Conservation (phyloP, 2,888 invertebrate genomes). For the Biston betularia region DNA sequence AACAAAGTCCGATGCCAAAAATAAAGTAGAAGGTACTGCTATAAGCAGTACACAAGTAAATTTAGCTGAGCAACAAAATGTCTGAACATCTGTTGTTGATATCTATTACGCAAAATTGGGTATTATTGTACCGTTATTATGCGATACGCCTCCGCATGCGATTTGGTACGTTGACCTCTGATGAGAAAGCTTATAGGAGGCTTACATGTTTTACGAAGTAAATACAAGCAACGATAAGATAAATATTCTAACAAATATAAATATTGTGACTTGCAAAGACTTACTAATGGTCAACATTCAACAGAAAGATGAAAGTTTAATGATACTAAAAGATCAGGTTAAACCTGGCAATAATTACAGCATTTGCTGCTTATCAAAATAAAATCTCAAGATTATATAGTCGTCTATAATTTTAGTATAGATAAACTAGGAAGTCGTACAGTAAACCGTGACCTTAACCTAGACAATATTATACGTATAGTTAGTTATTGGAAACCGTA, state of each 20-base stretch:
- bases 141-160: conserved; percentile 49
- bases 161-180: conserved; percentile 57
- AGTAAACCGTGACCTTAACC: background rate
- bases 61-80: background rate
- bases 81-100: conserved; percentile 5
- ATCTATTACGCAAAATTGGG: conserved; percentile 25
- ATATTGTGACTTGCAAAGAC: no score
- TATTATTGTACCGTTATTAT: conserved; percentile 38
- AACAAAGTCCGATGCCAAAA: no score
- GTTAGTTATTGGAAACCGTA: background rate
- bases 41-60: no score
- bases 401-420: background rate
- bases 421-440: background rate
- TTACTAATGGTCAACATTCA: no score
- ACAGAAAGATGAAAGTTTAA: no score
- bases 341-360: no score
- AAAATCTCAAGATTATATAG: no score
- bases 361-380: no score
- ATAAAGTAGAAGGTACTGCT: no score
- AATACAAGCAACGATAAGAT: no score
- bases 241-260: no score
- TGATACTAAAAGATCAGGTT: no score
- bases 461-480: background rate
- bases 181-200: background rate
- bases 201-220: background rate